These are phyloP conservation scores for Tridacna crocea DNA, from an alignment of 2,888 invertebrate genomes.

Conservation along the genomic window DNA sequence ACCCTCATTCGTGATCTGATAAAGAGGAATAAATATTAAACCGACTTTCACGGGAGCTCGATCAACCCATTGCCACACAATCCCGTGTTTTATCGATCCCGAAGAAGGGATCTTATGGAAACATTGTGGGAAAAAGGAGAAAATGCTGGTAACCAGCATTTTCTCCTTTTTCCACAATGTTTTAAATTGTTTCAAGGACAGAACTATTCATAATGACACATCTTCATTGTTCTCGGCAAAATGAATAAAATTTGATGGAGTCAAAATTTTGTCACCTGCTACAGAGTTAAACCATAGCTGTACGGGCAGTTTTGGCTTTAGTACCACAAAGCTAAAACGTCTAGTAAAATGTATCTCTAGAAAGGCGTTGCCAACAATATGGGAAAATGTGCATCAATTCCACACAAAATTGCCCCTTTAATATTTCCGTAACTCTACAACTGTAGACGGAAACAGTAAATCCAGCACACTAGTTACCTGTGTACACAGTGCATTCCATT, in stretches of 20 bases:
- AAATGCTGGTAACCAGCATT: conserved; percentile 5
- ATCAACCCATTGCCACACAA: background rate
- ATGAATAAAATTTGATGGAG: no score
- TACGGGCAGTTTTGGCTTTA: background rate
- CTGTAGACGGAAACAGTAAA: no score
- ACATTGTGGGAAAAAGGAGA: background rate
- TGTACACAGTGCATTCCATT: no score
- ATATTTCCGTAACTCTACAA: no score
- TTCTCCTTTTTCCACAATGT: background rate
- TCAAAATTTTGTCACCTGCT: background rate
- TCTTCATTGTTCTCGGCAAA: no score
- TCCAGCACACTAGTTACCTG: no score
- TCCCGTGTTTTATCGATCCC: background rate
- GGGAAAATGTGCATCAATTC: no score
- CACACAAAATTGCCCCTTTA: no score
- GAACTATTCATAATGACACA: background rate
- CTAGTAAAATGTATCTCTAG: no score
- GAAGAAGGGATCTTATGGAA: background rate
- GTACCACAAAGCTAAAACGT: no score
- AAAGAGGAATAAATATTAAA: conserved; percentile 9
- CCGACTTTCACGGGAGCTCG: background rate
- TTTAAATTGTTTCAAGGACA: background rate
- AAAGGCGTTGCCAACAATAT: no score
- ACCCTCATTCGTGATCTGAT: conserved; percentile 16
- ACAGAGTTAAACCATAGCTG: background rate